A percentile compares a stretch with the other conserved stretches of the same genome.
Conservation (phyloP, 2,888 invertebrate genomes). For the Linyphia triangularis region DNA sequence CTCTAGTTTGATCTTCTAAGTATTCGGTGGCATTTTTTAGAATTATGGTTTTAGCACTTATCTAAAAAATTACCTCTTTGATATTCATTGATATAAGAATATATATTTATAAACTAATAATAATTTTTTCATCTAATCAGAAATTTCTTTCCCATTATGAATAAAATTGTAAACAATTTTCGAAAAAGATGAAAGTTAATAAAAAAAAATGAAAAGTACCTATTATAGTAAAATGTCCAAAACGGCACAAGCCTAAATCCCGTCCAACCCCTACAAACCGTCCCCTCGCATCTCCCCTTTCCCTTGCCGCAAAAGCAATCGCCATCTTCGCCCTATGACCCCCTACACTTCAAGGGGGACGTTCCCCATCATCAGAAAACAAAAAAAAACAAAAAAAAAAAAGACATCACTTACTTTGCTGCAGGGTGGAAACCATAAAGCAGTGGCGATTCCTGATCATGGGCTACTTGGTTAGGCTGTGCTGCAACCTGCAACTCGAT, state of each 20-base stretch:
- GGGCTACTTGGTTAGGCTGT: conserved; percentile 8
- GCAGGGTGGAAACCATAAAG: conserved; percentile 36
- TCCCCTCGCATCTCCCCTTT: background rate
- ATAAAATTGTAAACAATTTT: no score
- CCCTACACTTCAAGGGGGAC: background rate
- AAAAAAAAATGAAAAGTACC: no score
- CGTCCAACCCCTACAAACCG: background rate
- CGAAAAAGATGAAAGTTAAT: no score
- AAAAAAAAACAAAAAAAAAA: background rate
- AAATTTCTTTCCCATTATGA: no score
- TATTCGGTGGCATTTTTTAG: no score
- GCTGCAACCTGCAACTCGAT: conserved; percentile 11
- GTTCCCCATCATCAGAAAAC: background rate
- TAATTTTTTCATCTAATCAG: no score
- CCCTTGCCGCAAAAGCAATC: background rate
- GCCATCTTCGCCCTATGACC: background rate
- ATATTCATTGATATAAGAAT: no score
- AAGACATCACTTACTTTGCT: conserved; percentile 30
- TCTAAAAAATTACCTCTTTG: no score
- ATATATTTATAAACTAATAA: no score
- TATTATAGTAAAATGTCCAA: background rate
- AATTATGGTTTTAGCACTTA: no score
- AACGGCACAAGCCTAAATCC: background rate
- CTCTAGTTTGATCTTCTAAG: no score
- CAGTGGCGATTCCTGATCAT: conserved; percentile 40